These are phyloP conservation scores for Acronicta alni DNA, from an alignment of 2,888 invertebrate genomes.

Conservation along the genomic window DNA sequence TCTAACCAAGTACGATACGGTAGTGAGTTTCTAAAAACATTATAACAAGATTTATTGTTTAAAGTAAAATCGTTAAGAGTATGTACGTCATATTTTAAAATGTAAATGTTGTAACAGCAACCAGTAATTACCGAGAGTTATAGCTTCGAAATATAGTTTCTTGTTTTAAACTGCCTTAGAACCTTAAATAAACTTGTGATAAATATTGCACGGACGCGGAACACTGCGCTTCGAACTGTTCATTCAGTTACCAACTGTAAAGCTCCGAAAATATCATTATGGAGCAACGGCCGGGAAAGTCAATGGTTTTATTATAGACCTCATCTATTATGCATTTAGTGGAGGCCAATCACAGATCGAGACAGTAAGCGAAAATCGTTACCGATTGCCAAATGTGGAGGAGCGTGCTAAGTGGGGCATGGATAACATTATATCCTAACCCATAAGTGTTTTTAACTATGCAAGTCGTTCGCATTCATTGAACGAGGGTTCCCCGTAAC, in stretches of 20 bases:
- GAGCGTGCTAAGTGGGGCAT: slow-evolving; percentile 53
- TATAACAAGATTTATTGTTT: slow-evolving; percentile 63
- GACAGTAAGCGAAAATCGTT: slow-evolving; percentile 83
- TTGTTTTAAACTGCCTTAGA: slow-evolving; percentile 44
- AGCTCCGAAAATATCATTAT: slow-evolving; percentile 78
- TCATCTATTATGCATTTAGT: slow-evolving; percentile 84
- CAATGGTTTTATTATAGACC: slow-evolving; percentile 83
- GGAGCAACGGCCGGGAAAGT: slow-evolving; percentile 76
- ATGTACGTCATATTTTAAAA: slow-evolving; percentile 48
- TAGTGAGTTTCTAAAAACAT: slow-evolving; percentile 64
- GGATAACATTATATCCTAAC: slow-evolving; percentile 34
- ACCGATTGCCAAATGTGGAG: slow-evolving; percentile 69
- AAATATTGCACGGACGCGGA: slow-evolving; percentile 55
- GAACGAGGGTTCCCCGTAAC: slow-evolving; percentile 38
- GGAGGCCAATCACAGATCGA: slow-evolving; percentile 73
- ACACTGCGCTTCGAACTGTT: slow-evolving; percentile 53
- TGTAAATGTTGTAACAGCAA: slow-evolving; percentile 54
- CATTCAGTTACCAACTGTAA: slow-evolving; percentile 69
- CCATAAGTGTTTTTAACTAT: slow-evolving; percentile 29
- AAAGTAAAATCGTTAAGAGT: slow-evolving; percentile 56
- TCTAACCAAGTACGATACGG: slow-evolving; percentile 48
- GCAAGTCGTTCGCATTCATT: slow-evolving; percentile 29
- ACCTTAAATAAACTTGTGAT: slow-evolving; percentile 59
- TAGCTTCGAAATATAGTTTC: slow-evolving; percentile 51
- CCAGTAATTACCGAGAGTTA: slow-evolving; percentile 48